Conservation (phyloP, 2,888 invertebrate genomes). For the Xanthia togata region DNA sequence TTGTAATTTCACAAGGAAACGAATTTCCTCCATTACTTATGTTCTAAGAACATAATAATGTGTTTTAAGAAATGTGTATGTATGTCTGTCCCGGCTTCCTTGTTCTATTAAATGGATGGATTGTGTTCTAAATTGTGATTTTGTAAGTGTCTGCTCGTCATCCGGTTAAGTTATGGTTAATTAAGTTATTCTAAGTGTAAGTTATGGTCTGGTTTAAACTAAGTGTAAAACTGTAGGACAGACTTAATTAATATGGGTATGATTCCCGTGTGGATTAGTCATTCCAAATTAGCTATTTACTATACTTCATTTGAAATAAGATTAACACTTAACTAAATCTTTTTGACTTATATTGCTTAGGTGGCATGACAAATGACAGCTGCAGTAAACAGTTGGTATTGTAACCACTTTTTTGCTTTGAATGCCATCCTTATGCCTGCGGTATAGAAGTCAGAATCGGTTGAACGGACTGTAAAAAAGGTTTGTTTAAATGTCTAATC, state of each 20-base stretch:
- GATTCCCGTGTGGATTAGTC: not conserved
- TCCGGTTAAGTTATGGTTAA: constrained; percentile 18
- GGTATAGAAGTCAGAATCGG: too few relatives aligned
- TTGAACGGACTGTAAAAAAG: too few relatives aligned
- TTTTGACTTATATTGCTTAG: too few relatives aligned
- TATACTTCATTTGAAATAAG: not conserved
- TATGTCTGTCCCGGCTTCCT: constrained; percentile 72
- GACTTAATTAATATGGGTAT: not conserved
- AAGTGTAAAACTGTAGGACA: not conserved
- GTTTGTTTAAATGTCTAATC: too few relatives aligned
- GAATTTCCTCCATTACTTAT: constrained; percentile 74
- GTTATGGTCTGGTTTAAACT: not conserved
- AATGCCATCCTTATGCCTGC: too few relatives aligned
- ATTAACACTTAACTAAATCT: too few relatives aligned
- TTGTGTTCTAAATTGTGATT: constrained; percentile 55
- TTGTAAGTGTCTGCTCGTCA: constrained; percentile 29
- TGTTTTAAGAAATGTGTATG: constrained; percentile 66
- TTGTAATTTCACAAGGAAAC: constrained; percentile 75
- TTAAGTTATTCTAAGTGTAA: not conserved
- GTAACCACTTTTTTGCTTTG: too few relatives aligned
- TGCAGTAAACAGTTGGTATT: too few relatives aligned
- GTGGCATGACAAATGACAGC: too few relatives aligned
- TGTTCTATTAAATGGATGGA: constrained; percentile 55
- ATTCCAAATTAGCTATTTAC: not conserved
- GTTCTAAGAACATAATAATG: constrained; percentile 78